Evolutionary conservation across 2,888 invertebrate species (phyloP).

Genomic region (Callyntrura guangdongensis): DNA sequence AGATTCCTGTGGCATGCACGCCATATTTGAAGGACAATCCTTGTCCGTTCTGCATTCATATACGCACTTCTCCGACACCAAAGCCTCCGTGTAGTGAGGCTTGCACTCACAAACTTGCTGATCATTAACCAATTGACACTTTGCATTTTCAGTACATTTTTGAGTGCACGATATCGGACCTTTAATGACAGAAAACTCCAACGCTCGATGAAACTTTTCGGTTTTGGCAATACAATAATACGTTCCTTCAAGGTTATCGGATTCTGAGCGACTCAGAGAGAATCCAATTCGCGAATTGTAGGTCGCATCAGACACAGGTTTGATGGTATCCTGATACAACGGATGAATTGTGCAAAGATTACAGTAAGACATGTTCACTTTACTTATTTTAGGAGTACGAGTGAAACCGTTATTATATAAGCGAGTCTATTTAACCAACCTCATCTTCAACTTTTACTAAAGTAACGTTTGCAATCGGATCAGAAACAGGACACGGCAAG

Average conservation of each 20-base stretch:
- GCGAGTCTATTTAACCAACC: slow-evolving; percentile 25
- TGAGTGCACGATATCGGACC: slow-evolving; percentile 36
- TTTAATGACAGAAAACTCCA: slow-evolving; percentile 43
- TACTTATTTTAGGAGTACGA: no score
- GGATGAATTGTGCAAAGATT: no score
- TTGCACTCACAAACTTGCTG: slow-evolving; percentile 62
- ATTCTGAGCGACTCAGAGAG: background rate
- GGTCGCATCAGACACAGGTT: background rate
- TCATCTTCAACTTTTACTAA: slow-evolving; percentile 29
- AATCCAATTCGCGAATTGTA: slow-evolving; percentile 56
- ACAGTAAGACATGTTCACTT: no score
- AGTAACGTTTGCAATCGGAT: slow-evolving; percentile 44
- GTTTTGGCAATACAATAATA: slow-evolving; percentile 57
- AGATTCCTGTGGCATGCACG: slow-evolving; percentile 53
- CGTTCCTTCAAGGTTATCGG: slow-evolving; percentile 19
- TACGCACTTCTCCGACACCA: slow-evolving; percentile 54
- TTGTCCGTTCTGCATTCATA: slow-evolving; percentile 39
- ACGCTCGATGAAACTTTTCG: background rate
- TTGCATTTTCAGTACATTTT: slow-evolving; percentile 31
- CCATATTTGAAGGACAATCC: slow-evolving; percentile 51
- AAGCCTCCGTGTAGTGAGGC: slow-evolving; percentile 14
- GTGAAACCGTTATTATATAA: background rate
- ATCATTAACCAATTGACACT: slow-evolving; percentile 53
- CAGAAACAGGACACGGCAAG: slow-evolving; percentile 65
- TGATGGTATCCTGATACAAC: slow-evolving; percentile 53